Conservation (phyloP, 2,888 invertebrate genomes). For the Athripsodes cinereus region DNA sequence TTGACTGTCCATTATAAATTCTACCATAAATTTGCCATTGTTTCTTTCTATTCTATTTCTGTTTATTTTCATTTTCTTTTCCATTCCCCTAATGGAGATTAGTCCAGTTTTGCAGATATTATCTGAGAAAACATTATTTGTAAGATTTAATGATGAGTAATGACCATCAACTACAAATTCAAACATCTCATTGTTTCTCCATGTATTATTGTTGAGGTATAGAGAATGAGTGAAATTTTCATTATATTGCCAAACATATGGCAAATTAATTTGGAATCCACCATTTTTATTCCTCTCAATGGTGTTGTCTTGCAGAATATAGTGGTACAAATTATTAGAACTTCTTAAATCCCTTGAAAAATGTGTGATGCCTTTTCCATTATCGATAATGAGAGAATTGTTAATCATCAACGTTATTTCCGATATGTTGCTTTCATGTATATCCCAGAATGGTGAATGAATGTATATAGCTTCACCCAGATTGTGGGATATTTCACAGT, state of each 20-base stretch:
- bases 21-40: slow-evolving; percentile 74
- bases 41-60: slow-evolving; percentile 77
- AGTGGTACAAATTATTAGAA: slow-evolving; percentile 96
- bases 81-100: slow-evolving; percentile 86
- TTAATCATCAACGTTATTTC: slow-evolving; percentile 89
- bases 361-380: slow-evolving; percentile 82
- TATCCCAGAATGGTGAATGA: slow-evolving; percentile 81
- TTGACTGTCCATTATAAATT: slow-evolving; percentile 85
- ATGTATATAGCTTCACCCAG: slow-evolving; percentile 73
- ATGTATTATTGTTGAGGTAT: slow-evolving; percentile 79
- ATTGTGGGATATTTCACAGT: slow-evolving; percentile 77
- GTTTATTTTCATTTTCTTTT: slow-evolving; percentile 84
- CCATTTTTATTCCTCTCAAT: slow-evolving; percentile 80
- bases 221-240: slow-evolving; percentile 92
- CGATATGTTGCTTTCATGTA: slow-evolving; percentile 78
- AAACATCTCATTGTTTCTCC: slow-evolving; percentile 81
- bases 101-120: slow-evolving; percentile 80
- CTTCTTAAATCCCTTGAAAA: slow-evolving; percentile 89
- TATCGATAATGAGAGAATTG: slow-evolving; percentile 76
- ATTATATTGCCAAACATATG: slow-evolving; percentile 93
- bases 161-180: slow-evolving; percentile 86
- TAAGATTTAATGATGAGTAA: slow-evolving; percentile 83
- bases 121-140: slow-evolving; percentile 75
- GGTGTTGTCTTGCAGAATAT: slow-evolving; percentile 79
- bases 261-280: slow-evolving; percentile 83